Evolutionary conservation across 1,140 invertebrate genomes (phyloP).

Genomic region (Amphibalanus amphitrite): DNA sequence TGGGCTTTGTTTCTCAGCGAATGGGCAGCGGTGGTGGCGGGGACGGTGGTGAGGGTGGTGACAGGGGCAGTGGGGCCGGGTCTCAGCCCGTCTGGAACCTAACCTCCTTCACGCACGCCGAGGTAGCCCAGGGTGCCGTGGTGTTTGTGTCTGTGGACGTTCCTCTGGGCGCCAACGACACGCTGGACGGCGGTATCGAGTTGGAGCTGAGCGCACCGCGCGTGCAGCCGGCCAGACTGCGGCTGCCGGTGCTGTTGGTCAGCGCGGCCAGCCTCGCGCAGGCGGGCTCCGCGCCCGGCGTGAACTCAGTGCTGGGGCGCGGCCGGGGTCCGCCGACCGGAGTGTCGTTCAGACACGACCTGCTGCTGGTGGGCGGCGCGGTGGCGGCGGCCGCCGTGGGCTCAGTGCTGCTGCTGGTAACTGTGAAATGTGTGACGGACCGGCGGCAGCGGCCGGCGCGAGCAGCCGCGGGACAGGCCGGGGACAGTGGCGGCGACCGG

Average conservation of each 20-base stretch:
- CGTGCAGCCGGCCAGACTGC: neutral
- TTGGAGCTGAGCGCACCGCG: neutral
- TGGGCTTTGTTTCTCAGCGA: constrained; percentile 56
- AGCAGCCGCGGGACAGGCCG: too few species aligned
- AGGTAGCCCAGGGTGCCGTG: constrained; percentile 61
- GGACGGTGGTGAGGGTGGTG: too few species aligned
- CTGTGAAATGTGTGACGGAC: constrained; percentile 39
- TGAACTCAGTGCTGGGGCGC: constrained; percentile 38
- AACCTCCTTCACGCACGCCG: constrained; percentile 61
- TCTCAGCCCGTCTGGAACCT: constrained; percentile 43
- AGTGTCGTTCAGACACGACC: constrained; percentile 38
- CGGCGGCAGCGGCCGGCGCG: too few species aligned
- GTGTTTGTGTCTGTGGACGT: constrained; percentile 42
- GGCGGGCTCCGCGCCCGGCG: neutral
- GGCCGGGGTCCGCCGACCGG: neutral
- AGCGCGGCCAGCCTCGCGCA: neutral
- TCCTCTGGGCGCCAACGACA: constrained; percentile 12
- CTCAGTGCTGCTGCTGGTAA: constrained; percentile 44
- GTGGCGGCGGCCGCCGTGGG: constrained; percentile 45
- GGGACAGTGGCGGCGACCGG: too few species aligned
- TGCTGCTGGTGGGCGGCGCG: constrained; percentile 44
- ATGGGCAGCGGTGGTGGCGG: constrained; percentile 35
- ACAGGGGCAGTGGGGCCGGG: too few species aligned
- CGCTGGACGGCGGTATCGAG: neutral
- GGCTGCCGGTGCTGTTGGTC: neutral